Percentiles rank a stretch among this genome's conserved stretches.
Evolutionary conservation across 2,113 vertebrate species (phyloP).

Genomic region (Alaudala cheleensis): DNA sequence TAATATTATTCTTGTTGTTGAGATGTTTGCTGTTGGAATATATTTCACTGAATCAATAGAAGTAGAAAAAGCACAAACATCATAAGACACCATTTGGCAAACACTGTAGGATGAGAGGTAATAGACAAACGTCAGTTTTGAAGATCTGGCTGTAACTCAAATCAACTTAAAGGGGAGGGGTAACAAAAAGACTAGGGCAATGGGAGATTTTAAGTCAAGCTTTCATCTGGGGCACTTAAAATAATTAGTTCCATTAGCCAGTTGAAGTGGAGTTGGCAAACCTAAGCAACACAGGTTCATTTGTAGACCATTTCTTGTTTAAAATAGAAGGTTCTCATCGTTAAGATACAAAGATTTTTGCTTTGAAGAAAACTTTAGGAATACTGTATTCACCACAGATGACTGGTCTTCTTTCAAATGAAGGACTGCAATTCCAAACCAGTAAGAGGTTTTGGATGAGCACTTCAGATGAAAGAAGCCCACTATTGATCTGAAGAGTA

Average conservation of each 20-base stretch:
- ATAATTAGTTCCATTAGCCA: not conserved
- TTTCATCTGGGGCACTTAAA: not conserved
- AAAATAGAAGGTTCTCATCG: not conserved
- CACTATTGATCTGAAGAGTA: not conserved
- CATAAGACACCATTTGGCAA: not conserved
- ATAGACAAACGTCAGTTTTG: not conserved
- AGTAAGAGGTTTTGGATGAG: not conserved
- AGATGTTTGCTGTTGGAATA: not conserved
- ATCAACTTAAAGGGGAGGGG: not conserved
- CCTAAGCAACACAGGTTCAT: not conserved
- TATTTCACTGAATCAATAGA: not conserved
- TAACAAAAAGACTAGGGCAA: not conserved
- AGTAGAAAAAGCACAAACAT: not conserved
- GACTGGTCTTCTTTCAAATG: not conserved
- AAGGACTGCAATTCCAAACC: not conserved
- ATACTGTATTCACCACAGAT: not conserved
- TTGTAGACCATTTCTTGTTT: not conserved
- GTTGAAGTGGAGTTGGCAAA: not conserved
- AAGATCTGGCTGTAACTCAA: not conserved
- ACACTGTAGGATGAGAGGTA: not conserved
- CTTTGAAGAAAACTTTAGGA: not conserved
- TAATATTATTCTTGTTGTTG: not conserved
- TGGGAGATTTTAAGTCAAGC: not conserved
- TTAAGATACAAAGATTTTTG: not conserved
- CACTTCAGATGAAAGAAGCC: not conserved